Evolutionary conservation across 2,888 invertebrate species (phyloP).

Genomic region (Andrena camellia): DNA sequence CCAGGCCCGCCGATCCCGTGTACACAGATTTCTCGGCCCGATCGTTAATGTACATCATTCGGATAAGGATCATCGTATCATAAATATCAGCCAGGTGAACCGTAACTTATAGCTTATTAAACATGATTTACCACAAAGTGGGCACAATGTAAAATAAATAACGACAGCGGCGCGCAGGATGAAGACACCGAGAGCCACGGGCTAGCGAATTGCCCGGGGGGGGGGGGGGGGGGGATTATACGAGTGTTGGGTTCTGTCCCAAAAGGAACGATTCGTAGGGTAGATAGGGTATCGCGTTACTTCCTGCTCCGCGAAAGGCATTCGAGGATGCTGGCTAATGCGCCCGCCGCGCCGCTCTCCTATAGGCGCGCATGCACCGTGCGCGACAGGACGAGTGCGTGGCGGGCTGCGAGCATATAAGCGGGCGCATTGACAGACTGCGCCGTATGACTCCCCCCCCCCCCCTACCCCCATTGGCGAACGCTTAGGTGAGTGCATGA

Average conservation of each 20-base stretch:
- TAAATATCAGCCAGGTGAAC: constrained; percentile 41
- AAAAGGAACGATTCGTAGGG: not conserved
- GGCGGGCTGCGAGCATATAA: constrained; percentile 58
- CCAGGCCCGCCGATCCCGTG: constrained; percentile 27
- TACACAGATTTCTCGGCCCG: constrained; percentile 56
- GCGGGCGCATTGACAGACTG: constrained; percentile 60
- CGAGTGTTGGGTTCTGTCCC: not conserved
- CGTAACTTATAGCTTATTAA: constrained; percentile 60
- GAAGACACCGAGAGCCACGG: not conserved
- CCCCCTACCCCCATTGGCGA: constrained; percentile 30
- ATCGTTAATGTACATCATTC: constrained; percentile 62
- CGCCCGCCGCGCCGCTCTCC: not conserved
- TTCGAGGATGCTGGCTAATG: constrained; percentile 24
- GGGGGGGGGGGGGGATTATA: not conserved
- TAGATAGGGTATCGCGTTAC: not conserved
- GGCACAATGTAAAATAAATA: constrained; percentile 34
- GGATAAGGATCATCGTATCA: constrained; percentile 58
- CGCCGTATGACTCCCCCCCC: constrained; percentile 44
- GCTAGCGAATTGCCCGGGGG: not conserved
- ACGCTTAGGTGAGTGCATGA: constrained; percentile 64
- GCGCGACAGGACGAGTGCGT: constrained; percentile 44
- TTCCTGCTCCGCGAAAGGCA: constrained; percentile 42
- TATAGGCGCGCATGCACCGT: constrained; percentile 16
- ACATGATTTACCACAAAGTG: constrained; percentile 48
- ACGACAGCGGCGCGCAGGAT: not conserved